Evolutionary conservation across 37 sponge, comb jelly and placozoan species (phyloP).

Genomic region (Chondrilla cf. caribensis): DNA sequence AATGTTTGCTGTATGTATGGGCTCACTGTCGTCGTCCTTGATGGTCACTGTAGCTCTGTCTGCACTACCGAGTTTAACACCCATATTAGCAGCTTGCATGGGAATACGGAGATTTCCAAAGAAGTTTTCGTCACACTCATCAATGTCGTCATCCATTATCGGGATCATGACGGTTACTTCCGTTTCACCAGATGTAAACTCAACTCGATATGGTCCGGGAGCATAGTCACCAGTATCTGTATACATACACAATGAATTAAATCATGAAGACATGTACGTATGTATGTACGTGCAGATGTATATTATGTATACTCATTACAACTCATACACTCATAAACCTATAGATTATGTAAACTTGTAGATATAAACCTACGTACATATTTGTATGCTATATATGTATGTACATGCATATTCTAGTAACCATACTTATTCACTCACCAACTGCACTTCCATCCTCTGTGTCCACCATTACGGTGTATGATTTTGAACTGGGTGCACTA

Average conservation of each 20-base stretch:
- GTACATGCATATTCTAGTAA: neutral
- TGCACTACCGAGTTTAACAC: neutral
- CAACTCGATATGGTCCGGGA: neutral
- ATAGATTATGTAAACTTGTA: too few relatives aligned
- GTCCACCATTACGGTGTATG: neutral
- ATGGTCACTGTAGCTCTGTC: conserved; percentile 13
- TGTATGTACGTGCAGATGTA: too few relatives aligned
- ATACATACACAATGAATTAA: too few relatives aligned
- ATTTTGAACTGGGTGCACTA: neutral
- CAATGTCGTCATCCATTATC: neutral
- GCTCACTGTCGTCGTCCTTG: conserved; percentile 32
- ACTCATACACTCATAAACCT: neutral
- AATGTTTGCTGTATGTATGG: too few relatives aligned
- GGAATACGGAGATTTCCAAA: neutral
- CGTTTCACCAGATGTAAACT: neutral
- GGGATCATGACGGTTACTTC: neutral
- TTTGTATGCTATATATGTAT: neutral
- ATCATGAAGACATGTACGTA: too few relatives aligned
- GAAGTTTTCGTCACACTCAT: conserved; percentile 16
- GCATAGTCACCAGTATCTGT: conserved; percentile 20
- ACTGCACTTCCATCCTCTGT: conserved; percentile 11
- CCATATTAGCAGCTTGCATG: neutral
- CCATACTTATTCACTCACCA: neutral
- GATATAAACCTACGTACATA: too few relatives aligned
- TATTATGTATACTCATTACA: too few relatives aligned